A percentile compares a stretch with the other conserved stretches of the same genome.
Evolutionary conservation across 2,113 vertebrate species (phyloP).

Genomic region (Antechinus flavipes): DNA sequence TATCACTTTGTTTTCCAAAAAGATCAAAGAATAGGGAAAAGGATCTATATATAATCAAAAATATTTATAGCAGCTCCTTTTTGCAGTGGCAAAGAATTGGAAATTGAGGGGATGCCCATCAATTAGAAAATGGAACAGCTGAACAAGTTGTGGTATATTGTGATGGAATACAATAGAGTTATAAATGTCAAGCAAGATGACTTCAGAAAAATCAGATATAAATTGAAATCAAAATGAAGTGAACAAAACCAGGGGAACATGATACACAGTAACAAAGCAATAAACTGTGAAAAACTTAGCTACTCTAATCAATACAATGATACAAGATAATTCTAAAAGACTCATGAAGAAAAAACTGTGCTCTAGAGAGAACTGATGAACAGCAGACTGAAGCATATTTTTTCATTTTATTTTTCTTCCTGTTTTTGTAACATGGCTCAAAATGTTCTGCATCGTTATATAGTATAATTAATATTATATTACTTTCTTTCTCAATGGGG

Average conservation of each 20-base stretch:
- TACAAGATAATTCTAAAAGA: neutral
- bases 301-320: neutral
- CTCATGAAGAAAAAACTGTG: neutral
- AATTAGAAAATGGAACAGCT: neutral
- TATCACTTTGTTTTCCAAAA: neutral
- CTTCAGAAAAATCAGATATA: neutral
- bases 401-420: too few relatives aligned
- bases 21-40: neutral
- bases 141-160: neutral
- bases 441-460: neutral
- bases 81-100: neutral
- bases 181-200: neutral
- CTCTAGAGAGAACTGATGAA: neutral
- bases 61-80: neutral
- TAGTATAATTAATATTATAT: neutral
- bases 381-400: neutral
- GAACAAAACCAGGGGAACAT: neutral
- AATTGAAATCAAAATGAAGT: neutral
- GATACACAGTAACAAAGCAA: neutral
- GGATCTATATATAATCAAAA: neutral
- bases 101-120: neutral
- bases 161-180: neutral
- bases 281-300: neutral
- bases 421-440: neutral
- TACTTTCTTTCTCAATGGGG: neutral